A percentile compares a stretch with the other conserved stretches of the same genome.
Evolutionary conservation across 1,140 invertebrate genomes (phyloP).

Genomic region (Caenorhabditis tropicalis): DNA sequence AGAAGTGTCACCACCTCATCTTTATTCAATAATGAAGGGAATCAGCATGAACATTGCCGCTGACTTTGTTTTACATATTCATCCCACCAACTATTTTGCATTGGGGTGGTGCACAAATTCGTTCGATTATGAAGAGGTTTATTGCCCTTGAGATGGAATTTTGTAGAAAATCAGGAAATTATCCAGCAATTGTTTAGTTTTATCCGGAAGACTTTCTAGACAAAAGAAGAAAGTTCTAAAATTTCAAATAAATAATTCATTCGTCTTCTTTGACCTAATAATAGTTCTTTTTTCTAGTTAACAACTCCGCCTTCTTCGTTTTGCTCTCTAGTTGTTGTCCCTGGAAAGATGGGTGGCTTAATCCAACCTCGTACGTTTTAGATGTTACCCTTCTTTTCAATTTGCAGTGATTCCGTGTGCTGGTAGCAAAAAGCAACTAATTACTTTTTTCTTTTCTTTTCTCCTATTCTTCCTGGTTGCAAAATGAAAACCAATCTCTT

Average conservation of each 20-base stretch:
- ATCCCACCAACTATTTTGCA: conserved; percentile 18
- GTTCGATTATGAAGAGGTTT: not conserved
- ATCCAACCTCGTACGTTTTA: too few relatives aligned
- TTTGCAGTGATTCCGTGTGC: not conserved
- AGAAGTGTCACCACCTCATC: not conserved
- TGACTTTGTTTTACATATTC: conserved; percentile 15
- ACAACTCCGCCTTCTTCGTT: too few relatives aligned
- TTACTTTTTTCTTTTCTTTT: not conserved
- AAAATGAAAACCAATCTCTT: not conserved
- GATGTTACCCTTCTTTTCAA: not conserved
- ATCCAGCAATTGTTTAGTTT: too few relatives aligned
- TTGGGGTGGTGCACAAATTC: not conserved
- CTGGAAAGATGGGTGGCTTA: too few relatives aligned
- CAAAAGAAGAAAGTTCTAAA: too few relatives aligned
- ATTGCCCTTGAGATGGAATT: not conserved
- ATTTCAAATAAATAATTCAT: too few relatives aligned
- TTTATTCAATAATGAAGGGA: not conserved
- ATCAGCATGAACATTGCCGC: not conserved
- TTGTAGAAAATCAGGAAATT: too few relatives aligned
- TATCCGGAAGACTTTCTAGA: too few relatives aligned
- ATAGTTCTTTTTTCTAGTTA: too few relatives aligned
- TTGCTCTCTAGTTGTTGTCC: too few relatives aligned
- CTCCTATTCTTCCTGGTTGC: conserved; percentile 22
- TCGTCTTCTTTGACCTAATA: too few relatives aligned
- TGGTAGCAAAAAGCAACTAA: not conserved